These are phyloP conservation scores for Carpatolechia fugitivella DNA, from an alignment of 2,888 invertebrate species.

Conservation along the genomic window DNA sequence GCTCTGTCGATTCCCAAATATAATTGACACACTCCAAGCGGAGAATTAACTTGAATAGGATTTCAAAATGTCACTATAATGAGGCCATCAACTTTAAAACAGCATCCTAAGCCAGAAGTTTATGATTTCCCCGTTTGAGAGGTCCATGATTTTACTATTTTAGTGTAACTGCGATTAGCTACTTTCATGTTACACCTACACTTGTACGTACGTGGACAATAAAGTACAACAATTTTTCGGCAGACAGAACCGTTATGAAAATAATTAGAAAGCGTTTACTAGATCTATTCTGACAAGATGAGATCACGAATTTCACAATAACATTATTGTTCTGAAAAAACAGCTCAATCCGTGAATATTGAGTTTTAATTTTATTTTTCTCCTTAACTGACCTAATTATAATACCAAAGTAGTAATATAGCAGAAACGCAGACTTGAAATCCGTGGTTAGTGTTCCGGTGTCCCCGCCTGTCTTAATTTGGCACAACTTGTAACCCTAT, in stretches of 20 bases:
- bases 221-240: not conserved
- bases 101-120: not conserved
- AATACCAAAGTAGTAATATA: too few relatives aligned
- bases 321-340: too few relatives aligned
- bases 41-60: not conserved
- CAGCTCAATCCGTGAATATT: too few relatives aligned
- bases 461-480: not conserved
- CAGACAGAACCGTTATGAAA: not conserved
- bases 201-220: slow-evolving; percentile 1
- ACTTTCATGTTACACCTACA: slow-evolving; percentile 17
- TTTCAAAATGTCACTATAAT: not conserved
- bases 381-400: too few relatives aligned
- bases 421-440: too few relatives aligned
- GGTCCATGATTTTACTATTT: not conserved
- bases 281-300: not conserved
- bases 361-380: not conserved
- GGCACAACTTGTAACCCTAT: slow-evolving; percentile 1
- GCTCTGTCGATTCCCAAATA: not conserved
- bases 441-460: too few relatives aligned
- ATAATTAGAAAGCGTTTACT: not conserved
- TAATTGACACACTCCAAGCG: not conserved
- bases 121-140: not conserved
- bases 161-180: not conserved
- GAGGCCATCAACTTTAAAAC: too few relatives aligned
- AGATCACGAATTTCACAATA: too few relatives aligned